phyloP scores from a whole-genome alignment of 1,140 invertebrate species.

The Daktulosphaira vitifoliae region DNA sequence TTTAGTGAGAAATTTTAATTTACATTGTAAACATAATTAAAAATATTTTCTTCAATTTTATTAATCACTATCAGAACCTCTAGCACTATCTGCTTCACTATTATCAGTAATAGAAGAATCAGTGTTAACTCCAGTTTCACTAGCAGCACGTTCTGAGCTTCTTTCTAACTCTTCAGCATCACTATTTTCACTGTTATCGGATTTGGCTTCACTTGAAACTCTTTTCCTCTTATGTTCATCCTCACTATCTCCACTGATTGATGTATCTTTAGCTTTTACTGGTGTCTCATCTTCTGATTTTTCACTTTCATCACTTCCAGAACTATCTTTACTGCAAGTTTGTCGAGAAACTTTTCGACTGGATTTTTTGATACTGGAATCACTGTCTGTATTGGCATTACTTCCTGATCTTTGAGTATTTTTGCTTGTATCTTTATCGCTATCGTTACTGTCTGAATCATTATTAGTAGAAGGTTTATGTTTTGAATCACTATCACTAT shows the following conservation, averaged over 20 bases:
- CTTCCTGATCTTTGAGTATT: background rate
- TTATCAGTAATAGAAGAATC: conserved; percentile 14
- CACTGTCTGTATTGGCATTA: conserved; percentile 28
- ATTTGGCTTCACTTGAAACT: background rate
- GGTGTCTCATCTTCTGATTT: conserved; percentile 11
- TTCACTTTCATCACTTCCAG: conserved; percentile 25
- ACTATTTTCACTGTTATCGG: conserved; percentile 6
- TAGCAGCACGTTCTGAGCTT: background rate
- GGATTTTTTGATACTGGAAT: background rate
- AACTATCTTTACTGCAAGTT: background rate
- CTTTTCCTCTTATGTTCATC: conserved; percentile 2
- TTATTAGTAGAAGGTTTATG: background rate
- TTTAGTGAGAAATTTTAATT: too few species aligned
- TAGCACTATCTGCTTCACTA: conserved; percentile 13
- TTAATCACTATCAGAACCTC: conserved; percentile 18
- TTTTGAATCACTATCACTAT: conserved; percentile 19
- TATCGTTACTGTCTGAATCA: conserved; percentile 21
- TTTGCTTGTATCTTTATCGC: background rate
- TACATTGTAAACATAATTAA: too few species aligned
- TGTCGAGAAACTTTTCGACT: background rate
- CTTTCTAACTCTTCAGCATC: background rate
- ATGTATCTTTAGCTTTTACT: background rate
- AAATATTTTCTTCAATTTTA: too few species aligned
- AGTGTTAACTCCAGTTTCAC: background rate
- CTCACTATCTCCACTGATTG: conserved; percentile 19